Evolutionary conservation across 2,113 vertebrate genomes (phyloP), one percentile per base, ranked within the genome.

Genomic region (Sinocyclocheilus anophthalmus): DNA sequence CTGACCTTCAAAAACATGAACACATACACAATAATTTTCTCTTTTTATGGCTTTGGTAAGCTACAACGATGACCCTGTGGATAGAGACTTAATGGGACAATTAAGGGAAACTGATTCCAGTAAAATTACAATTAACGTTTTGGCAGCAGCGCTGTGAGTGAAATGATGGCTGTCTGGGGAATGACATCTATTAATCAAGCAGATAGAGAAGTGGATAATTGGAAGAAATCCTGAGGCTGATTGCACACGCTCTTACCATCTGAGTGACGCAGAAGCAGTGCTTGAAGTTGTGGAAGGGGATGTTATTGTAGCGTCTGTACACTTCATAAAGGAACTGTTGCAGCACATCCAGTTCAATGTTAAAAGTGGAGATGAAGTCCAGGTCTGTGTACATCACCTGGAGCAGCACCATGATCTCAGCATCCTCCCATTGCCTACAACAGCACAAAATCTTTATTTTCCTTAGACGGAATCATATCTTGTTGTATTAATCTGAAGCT

Each of bases 271-370:
- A 96, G 91, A 96, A 95, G 89, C 95, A 96, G 90, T 96, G 95
- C 65, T 96, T 95, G 92, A 96, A 96, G 92, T 96, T 96, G 85
- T 96, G 95, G 83, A 96, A 96, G 11, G 95, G 95, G 91, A 96
- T 96, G 94, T 96, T 95, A 93, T 96, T 95, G 92, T 96, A 96
- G 89, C 91, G 88, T 7, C 92, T 78, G 85, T 96, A 96, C 39
- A 95, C 94, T 69, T 95, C 93, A 0, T 94, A 95, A 63, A 96
- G 92, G 83, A 96, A 95, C 90, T 93, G 91, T n/a, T 95, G 95
- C 81, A 96, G 91, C 0, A 95, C 94, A 42, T 95, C 94, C 9
- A 91, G 88, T 89, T 95, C 94, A 0, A 96, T 95, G 90, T 92
- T 93, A 89, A 95, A 95, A 39, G 89, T 89, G 0, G 91, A 83